Evolutionary conservation across 2,797 vertebrate genomes (phyloP), one percentile per base, ranked within the genome.

Genomic region (Esox lucius): DNA sequence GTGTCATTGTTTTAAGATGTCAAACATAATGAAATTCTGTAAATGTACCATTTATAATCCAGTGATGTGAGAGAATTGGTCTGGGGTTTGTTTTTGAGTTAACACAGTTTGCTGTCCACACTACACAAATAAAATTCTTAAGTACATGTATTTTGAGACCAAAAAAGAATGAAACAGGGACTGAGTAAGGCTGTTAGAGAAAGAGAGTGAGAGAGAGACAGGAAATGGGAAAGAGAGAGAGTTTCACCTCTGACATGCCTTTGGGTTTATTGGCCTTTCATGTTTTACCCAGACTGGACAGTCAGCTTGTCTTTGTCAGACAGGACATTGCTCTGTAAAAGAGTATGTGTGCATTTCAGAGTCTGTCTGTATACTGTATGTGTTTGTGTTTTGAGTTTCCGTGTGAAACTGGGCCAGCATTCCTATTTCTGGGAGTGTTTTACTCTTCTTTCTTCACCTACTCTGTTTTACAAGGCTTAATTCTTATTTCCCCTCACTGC

Each of bases 321-420:
- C 39, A 42, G 35, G 19, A 48, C 49, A 46, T 22, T 33, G 71
- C 2, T 73, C 17, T 51, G 8, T 71, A 31, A 67, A 28, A 51
- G 46, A 22, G 73, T 48, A 16, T 69, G 4, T 70, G 4, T 15
- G 31, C 39, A 13, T 73, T 76, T 64, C 12, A 26, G 59, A 22
- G 22, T 11, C 28, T 46, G 64, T 49, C 31, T 24, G 61, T 46
- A 42, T 26, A n/a, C n/a, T n/a, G n/a, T n/a, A 48, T 70, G 2
- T 72, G 19, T 42, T 2, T 64, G 11, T 67, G 39, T 53, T n/a
- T 16, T 26, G 9, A 72, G 72, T 42, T 31, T 31, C 28, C 28
- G 46, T 19, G 56, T 79, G 13, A 31, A 70, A 28, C 68, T 26
- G 39, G 66, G 26, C 24, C 48, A 24, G 22, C 4, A 46, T 77